Evolutionary conservation across 1,140 invertebrate genomes (phyloP), one percentile per base, ranked within the genome.

Genomic region (Sarcophaga peregrina): DNA sequence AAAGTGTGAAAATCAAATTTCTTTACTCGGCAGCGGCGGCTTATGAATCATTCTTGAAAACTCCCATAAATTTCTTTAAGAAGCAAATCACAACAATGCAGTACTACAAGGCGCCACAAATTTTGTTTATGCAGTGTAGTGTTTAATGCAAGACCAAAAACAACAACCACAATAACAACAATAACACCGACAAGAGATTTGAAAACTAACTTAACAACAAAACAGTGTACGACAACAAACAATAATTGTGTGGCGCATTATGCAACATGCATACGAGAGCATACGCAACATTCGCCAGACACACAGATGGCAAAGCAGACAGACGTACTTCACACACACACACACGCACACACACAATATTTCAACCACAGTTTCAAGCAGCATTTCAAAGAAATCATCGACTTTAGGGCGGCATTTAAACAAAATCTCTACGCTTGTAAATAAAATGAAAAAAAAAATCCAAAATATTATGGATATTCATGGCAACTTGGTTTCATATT

Each of bases 1-100:
- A 68, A 68, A 68, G 62, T 68, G 62, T 68, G 17, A 68, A 68
- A 68, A 68, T 68, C n/a, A 68, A 68, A 68, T 20, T 68, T 68
- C 17, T 68, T 25, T 20, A 68, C 17, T 37, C 25, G 25, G 25
- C 25, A n/a, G n/a, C n/a, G n/a, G 25, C 25, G 9, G 8, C 62
- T 68, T 20, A 68, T 68, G 20, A 68, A 68, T 68, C 62, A 68
- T 68, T 68, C 17, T 68, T 1, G 25, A 37, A 68, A 68, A 68
- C 20, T 68, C 62, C 62, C 62, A 68, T 68, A 68, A 68, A 68
- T 68, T 68, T 20, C 62, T 25, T 68, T 9, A 68, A 68, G 7
- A 68, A 62, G n/a, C 11, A 62, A 15, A 62, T 62, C 11, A 62
- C 11, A 68, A 68, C 17, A 68, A 20, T n/a, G 17, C 62, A 10